Evolutionary conservation across 2,888 invertebrate genomes (phyloP), one percentile per base, ranked within the genome.

Genomic region (Uropetala carovei): DNA sequence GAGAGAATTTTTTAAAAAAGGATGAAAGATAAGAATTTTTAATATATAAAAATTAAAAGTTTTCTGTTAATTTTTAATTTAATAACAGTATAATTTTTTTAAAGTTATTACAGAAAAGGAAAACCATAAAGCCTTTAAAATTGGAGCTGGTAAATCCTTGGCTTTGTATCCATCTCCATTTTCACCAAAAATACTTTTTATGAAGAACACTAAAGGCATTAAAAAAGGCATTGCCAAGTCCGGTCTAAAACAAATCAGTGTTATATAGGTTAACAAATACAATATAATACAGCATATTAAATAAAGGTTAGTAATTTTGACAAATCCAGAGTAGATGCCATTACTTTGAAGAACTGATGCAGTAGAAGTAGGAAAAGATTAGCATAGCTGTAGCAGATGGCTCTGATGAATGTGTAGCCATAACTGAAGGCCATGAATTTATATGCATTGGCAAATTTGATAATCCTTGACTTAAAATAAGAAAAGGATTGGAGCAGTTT

Each of bases 71-170:
- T 43, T 43, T 43, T 43, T 43, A 43, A 43, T 3, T 43, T 43
- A 3, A 43, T 5, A 43, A 3, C 43, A 43, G 43, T 43, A 43
- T 43, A 43, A 43, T 1, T 43, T 43, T 43, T n/a, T n/a, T 22
- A 27, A 75, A 27, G 13, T 60, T 14, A 64, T 89, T 89, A 89
- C 89, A 14, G 89, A 60, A 68, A 89, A 89, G 60, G 89, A 89
- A 89, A 89, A 89, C 89, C 89, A 89, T 11, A 89, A 64, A 56
- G 89, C 89, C n/a, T 89, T 89, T 30, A 89, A 43, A 30, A 89
- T 30, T 60, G 89, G 89, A 3, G 64, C 16, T 18, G 89, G 64
- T 27, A 89, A 43, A n/a, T 89, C 89, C n/a, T 64, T 64, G 14
- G 43, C 68, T 43, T 18, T 30, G 43, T 43, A 30, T 64, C 64